Evolutionary conservation across 2,888 invertebrate genomes (phyloP).

Genomic region (Dascillus cervinus): DNA sequence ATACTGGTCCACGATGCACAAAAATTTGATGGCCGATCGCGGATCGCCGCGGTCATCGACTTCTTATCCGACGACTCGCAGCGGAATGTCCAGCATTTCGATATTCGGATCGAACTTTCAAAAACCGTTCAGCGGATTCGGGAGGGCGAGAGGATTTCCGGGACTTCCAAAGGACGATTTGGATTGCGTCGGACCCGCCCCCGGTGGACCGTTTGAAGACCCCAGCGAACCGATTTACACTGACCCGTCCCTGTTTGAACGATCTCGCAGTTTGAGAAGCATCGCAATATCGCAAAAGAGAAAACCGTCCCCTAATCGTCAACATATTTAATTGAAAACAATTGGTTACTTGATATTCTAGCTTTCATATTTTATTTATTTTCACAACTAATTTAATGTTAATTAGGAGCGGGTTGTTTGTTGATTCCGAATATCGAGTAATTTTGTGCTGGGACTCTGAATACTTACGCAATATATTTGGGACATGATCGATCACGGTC

Average conservation of each 20-base stretch:
- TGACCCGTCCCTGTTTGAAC: slow-evolving; percentile 83
- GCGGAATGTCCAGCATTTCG: slow-evolving; percentile 52
- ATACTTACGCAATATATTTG: no score
- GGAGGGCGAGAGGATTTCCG: slow-evolving; percentile 31
- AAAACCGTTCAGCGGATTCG: slow-evolving; percentile 57
- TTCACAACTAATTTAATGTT: no score
- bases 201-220: slow-evolving; percentile 60
- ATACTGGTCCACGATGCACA: slow-evolving; percentile 71
- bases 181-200: slow-evolving; percentile 32
- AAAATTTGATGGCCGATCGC: slow-evolving; percentile 53
- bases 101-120: slow-evolving; percentile 62
- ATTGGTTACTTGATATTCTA: no score
- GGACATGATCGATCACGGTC: no score
- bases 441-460: no score
- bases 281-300: slow-evolving; percentile 47
- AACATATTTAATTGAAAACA: slow-evolving; percentile 14
- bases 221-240: slow-evolving; percentile 92
- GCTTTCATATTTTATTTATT: no score
- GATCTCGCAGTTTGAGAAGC: slow-evolving; percentile 66
- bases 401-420: no score
- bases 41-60: slow-evolving; percentile 42
- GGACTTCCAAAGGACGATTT: slow-evolving; percentile 30
- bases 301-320: slow-evolving; percentile 20
- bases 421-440: no score
- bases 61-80: slow-evolving; percentile 40